phyloP scores from a whole-genome alignment of 2,888 invertebrate genomes.

The Agapostemon virescens region DNA sequence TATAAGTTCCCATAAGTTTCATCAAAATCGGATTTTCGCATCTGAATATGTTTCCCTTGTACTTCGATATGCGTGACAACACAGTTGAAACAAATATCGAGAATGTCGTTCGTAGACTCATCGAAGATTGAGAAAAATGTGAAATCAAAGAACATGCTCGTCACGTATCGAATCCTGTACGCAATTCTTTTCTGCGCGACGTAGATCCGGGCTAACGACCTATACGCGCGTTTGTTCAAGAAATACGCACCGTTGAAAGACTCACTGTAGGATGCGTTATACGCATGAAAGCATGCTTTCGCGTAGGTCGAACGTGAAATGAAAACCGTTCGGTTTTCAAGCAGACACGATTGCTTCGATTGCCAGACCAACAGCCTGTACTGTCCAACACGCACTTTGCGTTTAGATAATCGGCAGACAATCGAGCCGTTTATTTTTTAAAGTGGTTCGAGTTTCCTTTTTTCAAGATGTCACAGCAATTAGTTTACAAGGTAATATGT shows the following conservation, averaged over 20 bases:
- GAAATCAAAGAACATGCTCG: conserved; percentile 26
- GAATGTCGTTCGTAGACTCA: not conserved
- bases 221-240: conserved; percentile 2
- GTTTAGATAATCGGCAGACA: not conserved
- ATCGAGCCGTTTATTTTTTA: too few species aligned
- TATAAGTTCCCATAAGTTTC: too few species aligned
- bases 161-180: conserved; percentile 39
- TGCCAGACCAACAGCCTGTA: not conserved
- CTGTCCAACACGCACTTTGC: not conserved
- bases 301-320: conserved; percentile 29
- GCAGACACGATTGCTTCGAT: not conserved
- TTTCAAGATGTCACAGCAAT: too few species aligned
- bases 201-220: conserved; percentile 50
- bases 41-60: too few species aligned
- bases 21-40: too few species aligned
- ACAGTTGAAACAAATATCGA: too few species aligned
- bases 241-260: conserved; percentile 30
- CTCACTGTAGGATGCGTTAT: conserved; percentile 31
- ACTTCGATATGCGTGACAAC: too few species aligned
- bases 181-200: conserved; percentile 24
- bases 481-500: too few species aligned
- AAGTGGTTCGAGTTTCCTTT: too few species aligned
- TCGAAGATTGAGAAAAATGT: not conserved
- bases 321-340: conserved; percentile 8
- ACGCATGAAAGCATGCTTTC: conserved; percentile 25